Conservation (phyloP, 2,888 invertebrate genomes). For the Mythimna impura region DNA sequence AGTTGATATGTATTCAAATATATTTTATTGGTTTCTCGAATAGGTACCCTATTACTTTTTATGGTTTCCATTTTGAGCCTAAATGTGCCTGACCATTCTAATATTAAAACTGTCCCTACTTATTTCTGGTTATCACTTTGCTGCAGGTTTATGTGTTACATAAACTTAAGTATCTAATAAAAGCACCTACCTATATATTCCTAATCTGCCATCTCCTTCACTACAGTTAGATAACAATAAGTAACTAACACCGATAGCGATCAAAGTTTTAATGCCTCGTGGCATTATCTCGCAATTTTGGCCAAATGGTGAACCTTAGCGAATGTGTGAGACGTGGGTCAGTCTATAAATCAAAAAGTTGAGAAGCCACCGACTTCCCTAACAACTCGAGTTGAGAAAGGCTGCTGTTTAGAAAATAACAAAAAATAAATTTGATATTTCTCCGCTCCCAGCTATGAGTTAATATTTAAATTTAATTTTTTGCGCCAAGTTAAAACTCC, state of each 20-base stretch:
- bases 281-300: slow-evolving; percentile 74
- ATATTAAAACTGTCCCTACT: slow-evolving; percentile 16
- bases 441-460: slow-evolving; percentile 46
- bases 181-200: background rate
- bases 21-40: slow-evolving; percentile 36
- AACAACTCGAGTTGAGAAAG: slow-evolving; percentile 72
- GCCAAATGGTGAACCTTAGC: slow-evolving; percentile 74
- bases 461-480: slow-evolving; percentile 53
- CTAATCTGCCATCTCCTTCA: slow-evolving; percentile 16
- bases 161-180: background rate
- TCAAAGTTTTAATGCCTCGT: slow-evolving; percentile 66
- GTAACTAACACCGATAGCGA: slow-evolving; percentile 59
- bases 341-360: slow-evolving; percentile 79
- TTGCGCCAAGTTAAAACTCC: slow-evolving; percentile 31
- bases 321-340: slow-evolving; percentile 71
- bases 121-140: background rate
- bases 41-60: slow-evolving; percentile 27
- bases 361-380: slow-evolving; percentile 72
- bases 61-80: slow-evolving; percentile 26
- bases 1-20: slow-evolving; percentile 47
- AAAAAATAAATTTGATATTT: slow-evolving; percentile 46
- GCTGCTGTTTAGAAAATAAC: slow-evolving; percentile 71
- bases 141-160: background rate
- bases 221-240: slow-evolving; percentile 44
- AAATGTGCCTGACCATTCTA: slow-evolving; percentile 14